phyloP scores from a whole-genome alignment of 2,113 vertebrate genomes.

The Mastomys natalensis region DNA sequence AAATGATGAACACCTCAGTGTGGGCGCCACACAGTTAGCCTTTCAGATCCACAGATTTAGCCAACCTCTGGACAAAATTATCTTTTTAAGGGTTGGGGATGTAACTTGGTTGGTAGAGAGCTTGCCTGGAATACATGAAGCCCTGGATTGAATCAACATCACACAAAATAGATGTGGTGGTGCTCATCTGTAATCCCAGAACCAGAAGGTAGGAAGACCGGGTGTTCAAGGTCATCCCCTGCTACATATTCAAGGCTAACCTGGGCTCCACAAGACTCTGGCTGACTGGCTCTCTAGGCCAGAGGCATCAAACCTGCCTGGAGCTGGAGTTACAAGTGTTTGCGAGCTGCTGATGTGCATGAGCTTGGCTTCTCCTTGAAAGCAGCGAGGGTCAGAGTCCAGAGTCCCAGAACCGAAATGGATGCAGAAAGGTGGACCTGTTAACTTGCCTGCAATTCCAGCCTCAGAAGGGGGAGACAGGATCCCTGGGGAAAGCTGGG shows the following conservation, averaged over 20 bases:
- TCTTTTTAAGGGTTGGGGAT: not conserved
- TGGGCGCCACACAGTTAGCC: too few relatives aligned
- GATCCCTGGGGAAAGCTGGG: not conserved
- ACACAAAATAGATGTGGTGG: not conserved
- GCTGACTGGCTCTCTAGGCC: not conserved
- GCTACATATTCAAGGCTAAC: not conserved
- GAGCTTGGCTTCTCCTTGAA: not conserved
- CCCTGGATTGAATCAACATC: not conserved
- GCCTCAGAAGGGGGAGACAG: not conserved
- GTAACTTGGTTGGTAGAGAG: not conserved
- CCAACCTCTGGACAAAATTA: not conserved
- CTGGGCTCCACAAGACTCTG: not conserved
- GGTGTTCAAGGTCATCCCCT: not conserved
- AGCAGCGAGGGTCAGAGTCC: not conserved
- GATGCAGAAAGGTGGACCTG: not conserved
- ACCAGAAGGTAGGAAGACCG: not conserved
- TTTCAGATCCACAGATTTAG: not conserved
- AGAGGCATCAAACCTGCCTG: not conserved
- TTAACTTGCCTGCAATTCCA: not conserved
- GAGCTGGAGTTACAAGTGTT: not conserved
- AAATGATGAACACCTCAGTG: fast-evolving
- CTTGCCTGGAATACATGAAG: not conserved
- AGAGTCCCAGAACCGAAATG: not conserved
- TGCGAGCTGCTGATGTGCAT: not conserved
- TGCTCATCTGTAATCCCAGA: not conserved